These are phyloP conservation scores for Ochlodes sylvanus DNA, from an alignment of 2,888 invertebrate species.

Conservation along the genomic window DNA sequence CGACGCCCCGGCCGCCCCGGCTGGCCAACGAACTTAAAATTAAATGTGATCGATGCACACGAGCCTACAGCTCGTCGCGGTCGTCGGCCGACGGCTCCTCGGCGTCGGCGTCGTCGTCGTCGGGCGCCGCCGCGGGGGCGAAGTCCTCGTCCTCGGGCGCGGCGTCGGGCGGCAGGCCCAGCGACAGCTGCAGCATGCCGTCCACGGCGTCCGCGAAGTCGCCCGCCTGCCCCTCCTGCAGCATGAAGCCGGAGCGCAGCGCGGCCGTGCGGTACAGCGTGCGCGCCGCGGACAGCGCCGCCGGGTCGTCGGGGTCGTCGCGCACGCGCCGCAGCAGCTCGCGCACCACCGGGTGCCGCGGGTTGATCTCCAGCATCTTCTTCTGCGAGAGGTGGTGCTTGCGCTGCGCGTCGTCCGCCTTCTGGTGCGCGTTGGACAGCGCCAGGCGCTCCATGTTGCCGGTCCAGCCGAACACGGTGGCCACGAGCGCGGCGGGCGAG, in stretches of 20 bases:
- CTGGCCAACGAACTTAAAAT: too few species aligned
- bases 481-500: slow-evolving; percentile 98
- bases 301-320: slow-evolving; percentile 90
- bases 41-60: too few species aligned
- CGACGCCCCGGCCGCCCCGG: too few species aligned
- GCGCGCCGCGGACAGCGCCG: slow-evolving; percentile 92
- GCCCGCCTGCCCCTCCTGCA: slow-evolving; percentile 85
- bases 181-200: slow-evolving; percentile 91
- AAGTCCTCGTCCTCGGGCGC: slow-evolving; percentile 55
- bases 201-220: slow-evolving; percentile 97
- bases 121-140: slow-evolving; percentile 46
- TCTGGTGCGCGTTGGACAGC: slow-evolving; percentile 97
- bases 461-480: slow-evolving; percentile 99
- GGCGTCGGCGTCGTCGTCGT: slow-evolving; percentile 43
- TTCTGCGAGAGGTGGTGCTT: slow-evolving; percentile 96
- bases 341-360: slow-evolving; percentile 96
- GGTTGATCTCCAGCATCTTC: slow-evolving; percentile 99
- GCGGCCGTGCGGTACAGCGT: slow-evolving; percentile 97
- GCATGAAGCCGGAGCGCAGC: slow-evolving; percentile 95
- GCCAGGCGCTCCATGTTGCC: slow-evolving; percentile 99
- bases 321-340: slow-evolving; percentile 94
- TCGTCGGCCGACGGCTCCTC: slow-evolving; percentile 49
- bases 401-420: slow-evolving; percentile 95
- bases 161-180: slow-evolving; percentile 92
- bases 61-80: slow-evolving; percentile 65